These are phyloP conservation scores for Gallinago stenura DNA, from an alignment of 2,797 vertebrate genomes.

Conservation along the genomic window DNA sequence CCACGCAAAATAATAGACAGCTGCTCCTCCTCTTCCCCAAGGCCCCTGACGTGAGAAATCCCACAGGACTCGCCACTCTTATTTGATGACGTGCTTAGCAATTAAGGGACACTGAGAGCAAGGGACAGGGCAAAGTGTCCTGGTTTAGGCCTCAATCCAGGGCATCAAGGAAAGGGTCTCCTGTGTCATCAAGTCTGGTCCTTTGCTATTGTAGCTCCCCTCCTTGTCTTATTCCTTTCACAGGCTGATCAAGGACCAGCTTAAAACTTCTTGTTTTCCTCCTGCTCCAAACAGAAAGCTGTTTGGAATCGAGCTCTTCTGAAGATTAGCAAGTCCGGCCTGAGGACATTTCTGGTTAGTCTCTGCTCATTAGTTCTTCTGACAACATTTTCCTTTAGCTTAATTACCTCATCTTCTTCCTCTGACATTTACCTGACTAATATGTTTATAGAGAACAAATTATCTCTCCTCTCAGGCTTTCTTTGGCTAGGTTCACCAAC, in stretches of 20 bases:
- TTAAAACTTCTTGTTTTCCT: not conserved
- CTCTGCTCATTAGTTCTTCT: conserved; percentile 54
- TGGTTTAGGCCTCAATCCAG: too few species aligned
- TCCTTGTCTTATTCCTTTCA: not conserved
- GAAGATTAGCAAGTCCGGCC: conserved; percentile 37
- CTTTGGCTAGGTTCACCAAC: conserved; percentile 36
- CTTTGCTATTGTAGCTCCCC: not conserved
- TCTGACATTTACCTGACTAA: conserved; percentile 63
- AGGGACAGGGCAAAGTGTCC: not conserved
- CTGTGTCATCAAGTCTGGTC: not conserved
- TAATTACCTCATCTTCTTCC: conserved; percentile 66
- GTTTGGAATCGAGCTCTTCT: not conserved
- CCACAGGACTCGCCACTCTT: not conserved
- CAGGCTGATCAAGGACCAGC: not conserved
- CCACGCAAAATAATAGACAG: not conserved
- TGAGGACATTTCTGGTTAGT: conserved; percentile 53
- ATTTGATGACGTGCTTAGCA: not conserved
- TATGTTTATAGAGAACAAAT: conserved; percentile 55
- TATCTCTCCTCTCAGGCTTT: conserved; percentile 49
- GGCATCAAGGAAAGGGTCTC: not conserved
- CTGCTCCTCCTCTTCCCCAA: conserved; percentile 5
- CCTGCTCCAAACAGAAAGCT: not conserved
- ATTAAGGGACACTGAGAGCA: not conserved
- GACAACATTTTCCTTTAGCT: conserved; percentile 62
- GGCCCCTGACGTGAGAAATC: not conserved